Conservation (phyloP, 2,797 vertebrate genomes). For the Discoglossus pictus region DNA sequence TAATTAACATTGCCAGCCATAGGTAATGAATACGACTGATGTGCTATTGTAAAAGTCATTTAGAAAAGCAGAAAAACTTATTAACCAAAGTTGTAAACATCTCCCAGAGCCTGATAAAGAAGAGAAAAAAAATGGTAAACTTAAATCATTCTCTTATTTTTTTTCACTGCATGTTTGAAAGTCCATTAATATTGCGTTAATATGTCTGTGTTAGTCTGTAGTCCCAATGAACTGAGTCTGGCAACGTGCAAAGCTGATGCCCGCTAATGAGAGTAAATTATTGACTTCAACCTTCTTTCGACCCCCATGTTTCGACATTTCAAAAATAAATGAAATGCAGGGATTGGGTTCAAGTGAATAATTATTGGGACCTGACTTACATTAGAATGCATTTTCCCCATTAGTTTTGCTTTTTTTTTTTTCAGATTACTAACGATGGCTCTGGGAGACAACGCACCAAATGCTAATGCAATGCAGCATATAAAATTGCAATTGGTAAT, state of each 20-base stretch:
- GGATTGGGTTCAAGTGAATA: conserved; percentile 21
- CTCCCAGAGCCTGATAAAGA: conserved; percentile 30
- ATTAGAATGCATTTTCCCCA: conserved; percentile 43
- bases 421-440: conserved; percentile 18
- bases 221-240: conserved; percentile 35
- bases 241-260: conserved; percentile 33
- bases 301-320: conserved; percentile 30
- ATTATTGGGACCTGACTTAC: conserved; percentile 41
- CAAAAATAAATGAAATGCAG: conserved; percentile 45
- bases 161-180: conserved; percentile 39
- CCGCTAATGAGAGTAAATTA: conserved; percentile 37
- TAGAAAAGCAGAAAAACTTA: conserved; percentile 47
- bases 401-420: conserved; percentile 36
- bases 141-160: conserved; percentile 38
- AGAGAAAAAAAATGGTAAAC: conserved; percentile 27
- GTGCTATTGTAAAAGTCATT: conserved; percentile 39
- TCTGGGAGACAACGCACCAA: conserved; percentile 6
- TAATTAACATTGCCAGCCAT: conserved; percentile 40
- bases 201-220: conserved; percentile 32
- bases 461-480: conserved; percentile 22
- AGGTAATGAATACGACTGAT: conserved; percentile 39
- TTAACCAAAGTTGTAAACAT: conserved; percentile 52
- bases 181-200: conserved; percentile 47
- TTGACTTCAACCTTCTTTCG: conserved; percentile 47
- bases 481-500: conserved; percentile 27